Conservation (phyloP, 1,140 invertebrate species). For the Lepidurus couesii region DNA sequence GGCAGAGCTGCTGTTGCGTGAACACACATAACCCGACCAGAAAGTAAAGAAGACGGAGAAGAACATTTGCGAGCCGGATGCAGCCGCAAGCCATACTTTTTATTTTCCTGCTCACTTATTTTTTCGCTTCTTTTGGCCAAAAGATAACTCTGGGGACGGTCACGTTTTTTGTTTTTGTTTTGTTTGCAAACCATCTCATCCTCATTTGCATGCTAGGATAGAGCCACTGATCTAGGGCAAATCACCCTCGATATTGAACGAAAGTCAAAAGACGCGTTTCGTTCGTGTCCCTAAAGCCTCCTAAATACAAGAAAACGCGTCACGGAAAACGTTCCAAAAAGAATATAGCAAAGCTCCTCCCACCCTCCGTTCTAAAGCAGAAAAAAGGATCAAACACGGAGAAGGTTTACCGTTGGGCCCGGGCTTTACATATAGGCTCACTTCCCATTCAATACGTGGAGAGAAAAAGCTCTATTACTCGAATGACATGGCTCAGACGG, state of each 20-base stretch:
- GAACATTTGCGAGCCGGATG: conserved; percentile 7
- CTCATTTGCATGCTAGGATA: conserved; percentile 6
- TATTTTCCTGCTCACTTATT: neutral
- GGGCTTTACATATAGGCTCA: neutral
- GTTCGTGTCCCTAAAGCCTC: neutral
- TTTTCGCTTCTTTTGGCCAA: neutral
- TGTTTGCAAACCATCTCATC: conserved; percentile 2
- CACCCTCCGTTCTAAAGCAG: neutral
- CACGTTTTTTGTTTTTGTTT: neutral
- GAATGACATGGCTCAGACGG: neutral
- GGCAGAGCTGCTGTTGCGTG: conserved; percentile 6
- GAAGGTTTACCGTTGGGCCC: neutral
- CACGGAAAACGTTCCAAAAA: too few relatives aligned
- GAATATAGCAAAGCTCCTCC: neutral
- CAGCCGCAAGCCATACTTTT: neutral
- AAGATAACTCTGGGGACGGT: too few relatives aligned
- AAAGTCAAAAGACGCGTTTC: neutral
- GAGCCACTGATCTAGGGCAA: neutral
- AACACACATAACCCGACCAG: neutral
- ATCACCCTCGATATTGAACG: conserved; percentile 14
- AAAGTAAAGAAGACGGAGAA: neutral
- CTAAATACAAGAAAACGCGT: neutral
- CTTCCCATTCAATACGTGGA: neutral
- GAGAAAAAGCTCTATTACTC: neutral
- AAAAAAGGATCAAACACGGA: neutral